A percentile compares a stretch with the other conserved stretches of the same genome.
Evolutionary conservation across 92 coral and sea anemone species (phyloP).

Genomic region (Epizoanthus ramosus): DNA sequence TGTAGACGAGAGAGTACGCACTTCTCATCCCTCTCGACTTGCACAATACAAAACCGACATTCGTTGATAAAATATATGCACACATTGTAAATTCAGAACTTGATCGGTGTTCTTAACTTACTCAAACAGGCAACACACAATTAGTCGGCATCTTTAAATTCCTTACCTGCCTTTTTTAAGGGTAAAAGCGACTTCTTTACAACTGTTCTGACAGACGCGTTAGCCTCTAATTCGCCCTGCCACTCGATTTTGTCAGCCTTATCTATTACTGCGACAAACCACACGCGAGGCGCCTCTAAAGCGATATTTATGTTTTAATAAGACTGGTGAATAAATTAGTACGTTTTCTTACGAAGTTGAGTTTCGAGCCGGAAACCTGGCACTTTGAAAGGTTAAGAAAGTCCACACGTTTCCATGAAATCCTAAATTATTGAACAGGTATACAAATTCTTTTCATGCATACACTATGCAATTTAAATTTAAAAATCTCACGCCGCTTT

Average conservation of each 20-base stretch:
- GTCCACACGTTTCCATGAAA: background rate
- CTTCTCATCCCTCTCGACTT: too few species aligned
- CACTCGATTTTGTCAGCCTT: background rate
- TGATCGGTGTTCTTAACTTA: too few species aligned
- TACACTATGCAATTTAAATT: background rate
- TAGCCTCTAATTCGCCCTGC: background rate
- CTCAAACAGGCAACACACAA: too few species aligned
- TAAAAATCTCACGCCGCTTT: background rate
- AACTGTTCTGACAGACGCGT: background rate
- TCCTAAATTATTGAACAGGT: constrained; percentile 3
- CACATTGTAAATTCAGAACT: too few species aligned
- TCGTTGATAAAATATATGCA: too few species aligned
- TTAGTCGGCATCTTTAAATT: background rate
- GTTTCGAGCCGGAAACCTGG: too few species aligned
- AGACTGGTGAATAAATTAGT: background rate
- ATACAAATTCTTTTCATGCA: background rate
- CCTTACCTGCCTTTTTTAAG: background rate
- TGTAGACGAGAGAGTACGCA: too few species aligned
- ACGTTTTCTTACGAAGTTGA: background rate
- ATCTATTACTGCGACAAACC: background rate
- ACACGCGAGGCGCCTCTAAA: background rate
- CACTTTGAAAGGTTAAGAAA: constrained; percentile 1
- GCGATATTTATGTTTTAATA: background rate
- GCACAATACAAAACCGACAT: too few species aligned
- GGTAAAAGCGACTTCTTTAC: background rate